Conservation (phyloP, 2,888 invertebrate species). For the Pyralis farinalis region DNA sequence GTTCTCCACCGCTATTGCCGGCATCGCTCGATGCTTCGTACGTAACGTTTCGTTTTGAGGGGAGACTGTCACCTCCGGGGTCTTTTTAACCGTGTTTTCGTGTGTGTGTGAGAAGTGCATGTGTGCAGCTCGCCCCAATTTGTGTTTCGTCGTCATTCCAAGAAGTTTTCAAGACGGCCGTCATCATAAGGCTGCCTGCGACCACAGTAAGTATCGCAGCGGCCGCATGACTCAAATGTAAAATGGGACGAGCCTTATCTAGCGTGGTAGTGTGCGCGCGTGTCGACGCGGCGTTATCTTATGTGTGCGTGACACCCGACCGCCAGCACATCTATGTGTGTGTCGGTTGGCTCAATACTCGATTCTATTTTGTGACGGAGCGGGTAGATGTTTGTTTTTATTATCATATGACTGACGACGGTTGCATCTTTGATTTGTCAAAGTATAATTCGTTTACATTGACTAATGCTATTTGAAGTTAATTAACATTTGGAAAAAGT, state of each 20-base stretch:
- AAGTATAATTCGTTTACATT: neutral
- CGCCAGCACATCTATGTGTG: constrained; percentile 47
- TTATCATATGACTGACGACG: constrained; percentile 74
- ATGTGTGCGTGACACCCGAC: constrained; percentile 71
- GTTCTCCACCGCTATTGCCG: constrained; percentile 40
- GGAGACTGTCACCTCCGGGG: constrained; percentile 33
- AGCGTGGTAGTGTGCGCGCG: constrained; percentile 50
- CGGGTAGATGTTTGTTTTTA: constrained; percentile 78
- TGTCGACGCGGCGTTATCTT: constrained; percentile 35
- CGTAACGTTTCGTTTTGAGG: constrained; percentile 36
- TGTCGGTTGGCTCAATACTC: constrained; percentile 75
- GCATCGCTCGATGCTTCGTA: constrained; percentile 43
- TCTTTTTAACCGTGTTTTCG: constrained; percentile 26
- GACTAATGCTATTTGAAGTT: too few relatives aligned
- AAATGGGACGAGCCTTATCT: constrained; percentile 80
- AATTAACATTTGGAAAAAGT: too few relatives aligned
- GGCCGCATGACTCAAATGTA: constrained; percentile 74
- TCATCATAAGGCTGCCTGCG: constrained; percentile 79
- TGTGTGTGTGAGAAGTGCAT: constrained; percentile 57
- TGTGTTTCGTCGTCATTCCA: constrained; percentile 54
- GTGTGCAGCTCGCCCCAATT: constrained; percentile 56
- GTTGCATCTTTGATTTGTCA: constrained; percentile 39
- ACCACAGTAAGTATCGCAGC: constrained; percentile 73
- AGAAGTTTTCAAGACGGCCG: constrained; percentile 75
- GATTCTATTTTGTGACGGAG: constrained; percentile 75